Conservation (phyloP, 2,797 vertebrate species). For the Dendrocincla fuliginosa region DNA sequence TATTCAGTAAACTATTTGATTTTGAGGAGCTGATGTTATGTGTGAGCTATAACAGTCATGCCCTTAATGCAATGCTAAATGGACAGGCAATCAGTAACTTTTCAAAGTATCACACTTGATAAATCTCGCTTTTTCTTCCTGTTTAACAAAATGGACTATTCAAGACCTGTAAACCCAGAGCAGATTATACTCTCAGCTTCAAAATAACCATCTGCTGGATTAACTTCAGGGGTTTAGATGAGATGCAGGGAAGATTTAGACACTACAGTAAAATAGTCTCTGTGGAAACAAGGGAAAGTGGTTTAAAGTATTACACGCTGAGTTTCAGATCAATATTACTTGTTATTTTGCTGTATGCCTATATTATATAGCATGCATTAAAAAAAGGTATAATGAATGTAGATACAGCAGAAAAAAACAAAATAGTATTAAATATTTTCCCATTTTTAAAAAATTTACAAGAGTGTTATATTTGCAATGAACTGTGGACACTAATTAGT, state of each 20-base stretch:
- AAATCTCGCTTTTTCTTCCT: neutral
- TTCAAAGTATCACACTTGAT: neutral
- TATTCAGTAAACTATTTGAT: neutral
- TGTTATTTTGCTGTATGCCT: neutral
- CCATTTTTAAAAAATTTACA: neutral
- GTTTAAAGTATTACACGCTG: neutral
- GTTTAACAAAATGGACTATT: neutral
- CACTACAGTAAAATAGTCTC: neutral
- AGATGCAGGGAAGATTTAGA: neutral
- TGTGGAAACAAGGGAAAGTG: neutral
- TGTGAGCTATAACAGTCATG: neutral
- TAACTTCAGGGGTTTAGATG: neutral
- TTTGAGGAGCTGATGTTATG: neutral
- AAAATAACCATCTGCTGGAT: neutral
- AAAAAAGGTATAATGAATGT: neutral
- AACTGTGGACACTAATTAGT: slow-evolving; percentile 36
- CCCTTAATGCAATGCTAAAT: neutral
- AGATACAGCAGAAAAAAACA: neutral
- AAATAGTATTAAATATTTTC: neutral
- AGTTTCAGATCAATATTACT: neutral
- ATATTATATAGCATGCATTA: neutral
- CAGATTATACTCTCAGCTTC: neutral
- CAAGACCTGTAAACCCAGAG: neutral
- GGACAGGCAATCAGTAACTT: neutral
- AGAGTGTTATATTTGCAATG: neutral